Conservation (phyloP, 2,797 vertebrate species). For the Psittacula echo region DNA sequence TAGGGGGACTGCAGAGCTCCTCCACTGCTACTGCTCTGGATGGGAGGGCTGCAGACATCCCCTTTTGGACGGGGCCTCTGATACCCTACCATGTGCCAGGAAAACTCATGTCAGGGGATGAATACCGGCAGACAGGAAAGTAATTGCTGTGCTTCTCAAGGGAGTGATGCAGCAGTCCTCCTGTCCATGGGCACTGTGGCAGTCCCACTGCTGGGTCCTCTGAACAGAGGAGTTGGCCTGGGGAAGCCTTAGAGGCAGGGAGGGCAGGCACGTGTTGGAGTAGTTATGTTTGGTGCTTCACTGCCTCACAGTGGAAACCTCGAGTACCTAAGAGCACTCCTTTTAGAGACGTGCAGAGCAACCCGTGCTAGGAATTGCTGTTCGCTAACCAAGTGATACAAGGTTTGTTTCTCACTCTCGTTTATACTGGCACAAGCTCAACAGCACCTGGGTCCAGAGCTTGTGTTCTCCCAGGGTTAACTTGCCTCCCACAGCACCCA, state of each 20-base stretch:
- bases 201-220: not conserved
- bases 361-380: fast-evolving
- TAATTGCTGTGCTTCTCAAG: not conserved
- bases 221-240: not conserved
- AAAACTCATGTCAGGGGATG: not conserved
- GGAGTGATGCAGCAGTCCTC: not conserved
- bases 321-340: not conserved
- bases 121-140: not conserved
- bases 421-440: not conserved
- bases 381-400: not conserved
- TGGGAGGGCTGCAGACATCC: not conserved
- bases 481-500: not conserved
- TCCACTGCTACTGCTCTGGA: not conserved
- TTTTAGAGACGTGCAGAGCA: fast-evolving
- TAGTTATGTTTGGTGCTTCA: not conserved
- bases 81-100: not conserved
- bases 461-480: not conserved
- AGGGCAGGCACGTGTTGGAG: fast-evolving
- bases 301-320: slow-evolving; percentile 37
- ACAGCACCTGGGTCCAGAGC: not conserved
- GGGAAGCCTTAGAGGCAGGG: not conserved
- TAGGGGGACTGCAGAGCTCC: fast-evolving
- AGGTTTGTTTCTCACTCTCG: not conserved
- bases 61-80: not conserved
- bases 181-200: fast-evolving